phyloP scores from a whole-genome alignment of 2,797 vertebrate species.

The Crenuchus spilurus region DNA sequence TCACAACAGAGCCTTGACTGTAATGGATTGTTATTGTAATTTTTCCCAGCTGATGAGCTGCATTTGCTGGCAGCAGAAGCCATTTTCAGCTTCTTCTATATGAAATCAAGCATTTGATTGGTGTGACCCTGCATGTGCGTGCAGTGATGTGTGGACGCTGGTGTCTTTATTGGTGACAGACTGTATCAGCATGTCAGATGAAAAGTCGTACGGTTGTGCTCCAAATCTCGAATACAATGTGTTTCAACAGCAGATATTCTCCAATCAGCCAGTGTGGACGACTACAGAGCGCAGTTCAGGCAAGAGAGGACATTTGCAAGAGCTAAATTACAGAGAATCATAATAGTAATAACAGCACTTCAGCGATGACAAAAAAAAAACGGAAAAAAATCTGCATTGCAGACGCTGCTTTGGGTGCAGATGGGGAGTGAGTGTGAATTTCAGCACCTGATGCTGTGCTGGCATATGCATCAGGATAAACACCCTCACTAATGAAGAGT shows the following conservation, averaged over 20 bases:
- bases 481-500: constrained; percentile 37
- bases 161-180: background rate
- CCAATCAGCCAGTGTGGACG: background rate
- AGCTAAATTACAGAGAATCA: background rate
- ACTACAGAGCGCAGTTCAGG: background rate
- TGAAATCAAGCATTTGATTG: background rate
- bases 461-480: constrained; percentile 38
- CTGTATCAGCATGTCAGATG: background rate
- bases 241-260: background rate
- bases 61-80: background rate
- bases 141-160: background rate
- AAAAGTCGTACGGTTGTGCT: no score
- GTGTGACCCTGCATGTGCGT: background rate
- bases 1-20: background rate
- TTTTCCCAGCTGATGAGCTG: background rate
- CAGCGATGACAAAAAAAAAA: background rate
- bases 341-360: background rate
- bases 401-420: background rate
- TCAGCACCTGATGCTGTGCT: constrained; percentile 1
- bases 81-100: background rate
- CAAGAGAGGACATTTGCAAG: background rate
- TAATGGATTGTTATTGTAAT: background rate
- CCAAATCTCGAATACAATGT: background rate
- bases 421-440: background rate
- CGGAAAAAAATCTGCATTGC: background rate